Evolutionary conservation across 2,888 invertebrate genomes (phyloP).

Genomic region (Hanleya hanleyi): DNA sequence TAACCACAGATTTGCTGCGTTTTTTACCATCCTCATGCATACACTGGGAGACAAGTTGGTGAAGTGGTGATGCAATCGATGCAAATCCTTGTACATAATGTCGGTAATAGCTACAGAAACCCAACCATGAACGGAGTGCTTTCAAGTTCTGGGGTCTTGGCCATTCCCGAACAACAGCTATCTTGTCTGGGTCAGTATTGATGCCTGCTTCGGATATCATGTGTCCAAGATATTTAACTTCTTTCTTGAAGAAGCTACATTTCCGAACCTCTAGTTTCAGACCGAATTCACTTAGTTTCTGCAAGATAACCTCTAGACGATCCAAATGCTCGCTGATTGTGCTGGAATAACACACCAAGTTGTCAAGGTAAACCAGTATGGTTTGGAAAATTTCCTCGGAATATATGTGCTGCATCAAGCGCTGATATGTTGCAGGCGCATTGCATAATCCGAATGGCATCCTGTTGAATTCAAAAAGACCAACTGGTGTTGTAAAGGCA

Average conservation of each 20-base stretch:
- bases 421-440: conserved; percentile 10
- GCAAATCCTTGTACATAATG: conserved; percentile 6
- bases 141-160: neutral
- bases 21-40: neutral
- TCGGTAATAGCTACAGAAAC: conserved; percentile 5
- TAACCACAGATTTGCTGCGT: neutral
- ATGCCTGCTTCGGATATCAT: too few species aligned
- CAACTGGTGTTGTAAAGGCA: conserved; percentile 16
- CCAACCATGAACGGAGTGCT: conserved; percentile 8
- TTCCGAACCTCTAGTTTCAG: conserved; percentile 9
- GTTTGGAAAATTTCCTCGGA: conserved; percentile 7
- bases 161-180: too few species aligned
- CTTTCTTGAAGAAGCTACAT: neutral
- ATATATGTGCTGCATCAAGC: conserved; percentile 11
- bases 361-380: conserved; percentile 12
- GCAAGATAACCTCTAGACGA: neutral
- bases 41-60: neutral
- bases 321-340: neutral
- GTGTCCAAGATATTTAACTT: conserved; percentile 7
- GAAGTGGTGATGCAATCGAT: conserved; percentile 1
- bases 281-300: conserved; percentile 5
- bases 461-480: conserved; percentile 16
- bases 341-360: neutral
- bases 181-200: too few species aligned
- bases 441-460: conserved; percentile 25